Percentiles rank a stretch among this genome's conserved stretches.
Evolutionary conservation across 2,888 invertebrate species (phyloP).

Genomic region (Drosophila fulvimacula): DNA sequence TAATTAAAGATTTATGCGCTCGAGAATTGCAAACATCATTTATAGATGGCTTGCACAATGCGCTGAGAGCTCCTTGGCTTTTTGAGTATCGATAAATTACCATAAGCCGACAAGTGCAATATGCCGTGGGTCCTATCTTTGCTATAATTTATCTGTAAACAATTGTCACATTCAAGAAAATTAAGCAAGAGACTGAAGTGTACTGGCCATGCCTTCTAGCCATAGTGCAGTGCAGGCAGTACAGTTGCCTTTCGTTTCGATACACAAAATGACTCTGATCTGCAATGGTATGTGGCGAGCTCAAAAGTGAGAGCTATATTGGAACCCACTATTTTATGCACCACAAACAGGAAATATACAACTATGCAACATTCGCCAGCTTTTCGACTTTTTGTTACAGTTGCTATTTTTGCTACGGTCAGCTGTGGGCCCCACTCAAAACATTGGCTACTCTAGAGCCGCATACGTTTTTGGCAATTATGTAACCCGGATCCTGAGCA

Average conservation of each 20-base stretch:
- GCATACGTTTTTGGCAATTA: slow-evolving; percentile 66
- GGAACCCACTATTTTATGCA: slow-evolving; percentile 49
- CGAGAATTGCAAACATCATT: slow-evolving; percentile 9
- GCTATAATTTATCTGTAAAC: not conserved
- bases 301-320: slow-evolving; percentile 60
- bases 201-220: not conserved
- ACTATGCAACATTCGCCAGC: slow-evolving; percentile 40
- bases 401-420: slow-evolving; percentile 32
- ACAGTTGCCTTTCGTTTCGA: slow-evolving; percentile 15
- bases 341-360: slow-evolving; percentile 70
- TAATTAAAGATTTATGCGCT: slow-evolving; percentile 42
- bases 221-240: not conserved
- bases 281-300: slow-evolving; percentile 10
- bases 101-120: slow-evolving; percentile 11
- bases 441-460: slow-evolving; percentile 47
- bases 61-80: slow-evolving; percentile 1
- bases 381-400: slow-evolving; percentile 35
- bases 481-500: slow-evolving; percentile 61
- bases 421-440: slow-evolving; percentile 53
- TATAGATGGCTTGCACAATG: slow-evolving; percentile 1
- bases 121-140: not conserved
- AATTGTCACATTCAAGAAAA: slow-evolving; percentile 6
- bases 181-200: not conserved
- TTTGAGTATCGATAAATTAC: slow-evolving; percentile 12
- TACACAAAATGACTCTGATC: slow-evolving; percentile 17